These are phyloP conservation scores for Drosophila punjabiensis DNA, from an alignment of 1,140 invertebrate species.

Conservation along the genomic window DNA sequence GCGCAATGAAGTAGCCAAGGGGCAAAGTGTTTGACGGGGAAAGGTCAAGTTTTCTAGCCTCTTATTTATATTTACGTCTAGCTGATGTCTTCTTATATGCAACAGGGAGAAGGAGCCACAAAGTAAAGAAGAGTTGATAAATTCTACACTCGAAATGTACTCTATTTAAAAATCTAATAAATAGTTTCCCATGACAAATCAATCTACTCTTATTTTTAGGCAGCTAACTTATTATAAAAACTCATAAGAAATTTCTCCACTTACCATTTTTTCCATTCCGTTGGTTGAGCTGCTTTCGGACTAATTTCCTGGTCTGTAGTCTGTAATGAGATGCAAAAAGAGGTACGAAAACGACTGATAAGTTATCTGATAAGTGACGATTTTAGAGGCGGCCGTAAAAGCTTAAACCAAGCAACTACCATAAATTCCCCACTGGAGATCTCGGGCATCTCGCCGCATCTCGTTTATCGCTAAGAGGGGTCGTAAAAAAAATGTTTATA, in stretches of 20 bases:
- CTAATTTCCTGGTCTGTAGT: slow-evolving; percentile 23
- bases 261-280: slow-evolving; percentile 82
- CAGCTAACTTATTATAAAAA: not conserved
- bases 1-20: slow-evolving; percentile 73
- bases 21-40: slow-evolving; percentile 40
- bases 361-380: slow-evolving; percentile 56
- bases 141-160: not conserved
- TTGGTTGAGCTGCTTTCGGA: slow-evolving; percentile 48
- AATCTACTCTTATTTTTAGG: not conserved
- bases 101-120: not conserved
- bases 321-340: slow-evolving; percentile 68
- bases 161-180: not conserved
- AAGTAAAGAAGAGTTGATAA: not conserved
- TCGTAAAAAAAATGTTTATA: slow-evolving; percentile 62
- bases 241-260: slow-evolving; percentile 5
- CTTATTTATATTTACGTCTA: slow-evolving; percentile 46
- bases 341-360: slow-evolving; percentile 47
- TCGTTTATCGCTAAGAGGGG: slow-evolving; percentile 32
- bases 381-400: slow-evolving; percentile 47
- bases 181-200: not conserved
- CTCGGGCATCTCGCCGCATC: slow-evolving; percentile 9
- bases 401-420: slow-evolving; percentile 20
- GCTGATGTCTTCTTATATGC: slow-evolving; percentile 21
- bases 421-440: slow-evolving; percentile 31
- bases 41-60: slow-evolving; percentile 63